Base-by-base conservation (phyloP, 2,888 invertebrate genomes). In the Sinhomidia bicolor region DNA sequence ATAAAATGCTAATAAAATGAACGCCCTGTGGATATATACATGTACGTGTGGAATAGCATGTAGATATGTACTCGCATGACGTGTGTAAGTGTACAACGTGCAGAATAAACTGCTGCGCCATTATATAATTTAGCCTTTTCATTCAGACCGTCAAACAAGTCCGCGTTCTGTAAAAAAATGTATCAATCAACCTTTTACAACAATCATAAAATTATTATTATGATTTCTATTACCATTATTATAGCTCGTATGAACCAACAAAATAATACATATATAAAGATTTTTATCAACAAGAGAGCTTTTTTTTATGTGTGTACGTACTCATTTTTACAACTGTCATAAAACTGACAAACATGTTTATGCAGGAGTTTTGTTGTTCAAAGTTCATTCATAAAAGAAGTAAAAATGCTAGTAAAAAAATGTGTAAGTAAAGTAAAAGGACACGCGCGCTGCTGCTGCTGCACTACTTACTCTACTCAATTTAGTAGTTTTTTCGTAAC, bases 111-210 rank as follows among this genome's bases (percentile, higher is more conserved):
- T 57, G 76, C 36, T 41, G 12, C 26, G 23, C 32, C n/a, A n/a
- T n/a, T n/a, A n/a, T n/a, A n/a, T n/a, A n/a, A n/a, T 23, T 51
- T 26, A 20, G 57, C 41, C 17, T 26, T 32, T 23, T 44, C 80
- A 41, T 20, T 36, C 44, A 20, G 20, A 23, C 71, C 51, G 74
- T 57, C 71, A 83, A 83, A 83, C 83, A 57, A 82, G 71, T 57
- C 54, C 23, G 32, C 36, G 41, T 51, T 44, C 17, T 71, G 82
- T 82, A n/a, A n/a, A 47, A 76, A 85, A 76, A 74, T 68, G 84
- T 85, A 85, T 78, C 85, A 85, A 85, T 85, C 85, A 85, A 79
- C 79, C 32, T 85, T 85, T 79, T 85, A 85, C 68, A 85, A 79
- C 85, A 85, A 65, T 68, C 85, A 85, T 85, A 85, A 85, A 85